Base-by-base conservation (phyloP, 2,113 vertebrate genomes). In the Osmerus eperlanus region DNA sequence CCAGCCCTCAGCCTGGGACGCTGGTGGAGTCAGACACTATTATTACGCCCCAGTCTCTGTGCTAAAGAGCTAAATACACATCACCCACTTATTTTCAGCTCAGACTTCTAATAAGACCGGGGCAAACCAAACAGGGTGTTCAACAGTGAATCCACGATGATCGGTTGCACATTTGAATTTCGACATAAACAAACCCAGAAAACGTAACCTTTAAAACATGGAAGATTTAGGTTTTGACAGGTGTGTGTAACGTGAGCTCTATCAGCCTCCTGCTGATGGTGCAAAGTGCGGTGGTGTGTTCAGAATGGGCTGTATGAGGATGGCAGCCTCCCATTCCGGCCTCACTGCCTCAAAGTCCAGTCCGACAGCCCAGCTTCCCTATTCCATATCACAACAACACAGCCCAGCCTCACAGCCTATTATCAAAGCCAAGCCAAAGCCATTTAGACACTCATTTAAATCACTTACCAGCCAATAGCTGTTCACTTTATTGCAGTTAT, bases 401-500 rank as follows among this genome's bases (percentile, higher is more conserved):
- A 47, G 41, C 58, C 47, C 15, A 21, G 67, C 68, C 73, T 54
- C 76, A 71, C 72, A 85, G 73, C 80, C 77, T 79, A 70, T 84
- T 86, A 85, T 90, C 84, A 86, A 81, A 85, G 74, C 66, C 68
- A 59, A 79, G 68, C 76, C 78, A 85, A 80, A 82, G 74, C 67
- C 77, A 78, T 77, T 81, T 79, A 86, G 80, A 72, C 52, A n/a
- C 55, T 83, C 79, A 70, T 83, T 84, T 90, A 81, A 89, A 89
- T 91, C 90, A 90, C 85, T 89, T 84, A 78, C 36, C 29, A 58
- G 83, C 78, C 82, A 84, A 82, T 75, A 76, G 81, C 74, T 52
- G 80, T 83, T 70, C 77, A 70, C 84, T 91, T 90, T 87, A 89
- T 78, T 82, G 72, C 74, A 3, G 77, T n/a, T 67, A 65, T 41